These are phyloP conservation scores for Drosophila picticornis DNA, from an alignment of 2,888 invertebrate species.

Conservation along the genomic window DNA sequence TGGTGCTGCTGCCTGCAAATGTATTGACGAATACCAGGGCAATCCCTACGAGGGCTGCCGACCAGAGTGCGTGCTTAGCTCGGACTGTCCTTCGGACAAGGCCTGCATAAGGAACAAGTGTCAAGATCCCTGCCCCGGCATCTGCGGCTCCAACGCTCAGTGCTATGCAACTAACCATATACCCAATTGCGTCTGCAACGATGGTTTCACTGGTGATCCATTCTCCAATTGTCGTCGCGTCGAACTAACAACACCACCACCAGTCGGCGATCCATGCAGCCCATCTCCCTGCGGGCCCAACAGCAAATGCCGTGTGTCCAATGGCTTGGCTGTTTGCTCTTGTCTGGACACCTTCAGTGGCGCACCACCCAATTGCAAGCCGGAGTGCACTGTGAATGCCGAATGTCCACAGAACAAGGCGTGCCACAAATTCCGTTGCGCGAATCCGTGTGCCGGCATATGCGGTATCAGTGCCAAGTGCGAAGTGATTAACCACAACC, in stretches of 20 bases:
- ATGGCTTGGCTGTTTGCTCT: constrained; percentile 91
- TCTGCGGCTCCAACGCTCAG: constrained; percentile 93
- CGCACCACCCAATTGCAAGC: constrained; percentile 92
- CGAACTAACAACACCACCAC: constrained; percentile 69
- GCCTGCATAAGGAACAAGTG: constrained; percentile 94
- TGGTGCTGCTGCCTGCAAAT: constrained; percentile 92
- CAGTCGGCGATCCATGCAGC: constrained; percentile 87
- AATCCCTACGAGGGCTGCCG: constrained; percentile 95
- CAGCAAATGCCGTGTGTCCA: constrained; percentile 90
- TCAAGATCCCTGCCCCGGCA: constrained; percentile 93
- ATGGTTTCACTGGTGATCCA: constrained; percentile 91
- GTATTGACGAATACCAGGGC: constrained; percentile 92
- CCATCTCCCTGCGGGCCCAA: constrained; percentile 93
- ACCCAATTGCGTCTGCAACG: constrained; percentile 92
- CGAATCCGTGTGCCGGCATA: constrained; percentile 92
- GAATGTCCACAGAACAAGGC: constrained; percentile 93
- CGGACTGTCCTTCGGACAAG: constrained; percentile 93
- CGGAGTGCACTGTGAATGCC: constrained; percentile 93
- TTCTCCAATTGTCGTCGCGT: constrained; percentile 86
- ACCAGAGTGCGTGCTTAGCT: constrained; percentile 94
- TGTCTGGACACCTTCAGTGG: constrained; percentile 91
- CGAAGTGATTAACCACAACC: constrained; percentile 92
- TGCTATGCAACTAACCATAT: constrained; percentile 94
- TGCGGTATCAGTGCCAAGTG: constrained; percentile 92
- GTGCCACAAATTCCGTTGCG: constrained; percentile 93